Base-by-base conservation (phyloP, 2,797 vertebrate genomes). In the Enteromius treurensis region DNA sequence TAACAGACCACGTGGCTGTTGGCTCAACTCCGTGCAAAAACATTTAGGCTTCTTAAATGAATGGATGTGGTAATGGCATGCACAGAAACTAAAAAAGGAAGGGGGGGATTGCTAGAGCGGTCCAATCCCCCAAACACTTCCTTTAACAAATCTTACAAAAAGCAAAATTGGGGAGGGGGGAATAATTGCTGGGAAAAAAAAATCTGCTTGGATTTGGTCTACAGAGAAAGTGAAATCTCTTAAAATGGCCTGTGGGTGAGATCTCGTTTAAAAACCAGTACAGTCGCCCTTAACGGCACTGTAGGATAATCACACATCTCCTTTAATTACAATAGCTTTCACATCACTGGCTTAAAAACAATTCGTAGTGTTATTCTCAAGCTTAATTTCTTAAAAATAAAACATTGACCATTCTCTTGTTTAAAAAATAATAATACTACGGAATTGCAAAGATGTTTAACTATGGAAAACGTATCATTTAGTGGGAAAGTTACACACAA, bases 11-110 rank as follows among this genome's bases (percentile, higher is more conserved):
- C 88, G 86, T 88, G 87, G 91, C 89, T 87, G 88, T 85, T 87
- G 70, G 34, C 67, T 77, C 42, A 76, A 87, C 86, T 82, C 85
- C 9, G 60, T 80, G 45, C 37, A 87, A 86, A 90, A 88, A 92
- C 92, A 91, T 92, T 88, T 88, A 90, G 84, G 85, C 85, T 84
- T 86, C 90, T 86, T 88, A 93, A 93, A 88, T 90, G 85, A 93
- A 93, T 91, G 90, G 89, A 92, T 87, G 88, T 91, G 89, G 90
- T 93, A 93, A 94, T 93, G 87, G 91, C 91, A 93, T 94, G 92
- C 90, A 82, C 81, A 84, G 67, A 77, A 85, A 87, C 86, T 76
- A 86, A 90, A 88, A 89, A 87, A 88, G 80, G 85, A 87, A 84
- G 53, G 76, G 53, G 76, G 60, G 14, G 64, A 81, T 45, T 14